phyloP scores from a whole-genome alignment of 2,113 vertebrate genomes.

The Hemicordylus capensis region DNA sequence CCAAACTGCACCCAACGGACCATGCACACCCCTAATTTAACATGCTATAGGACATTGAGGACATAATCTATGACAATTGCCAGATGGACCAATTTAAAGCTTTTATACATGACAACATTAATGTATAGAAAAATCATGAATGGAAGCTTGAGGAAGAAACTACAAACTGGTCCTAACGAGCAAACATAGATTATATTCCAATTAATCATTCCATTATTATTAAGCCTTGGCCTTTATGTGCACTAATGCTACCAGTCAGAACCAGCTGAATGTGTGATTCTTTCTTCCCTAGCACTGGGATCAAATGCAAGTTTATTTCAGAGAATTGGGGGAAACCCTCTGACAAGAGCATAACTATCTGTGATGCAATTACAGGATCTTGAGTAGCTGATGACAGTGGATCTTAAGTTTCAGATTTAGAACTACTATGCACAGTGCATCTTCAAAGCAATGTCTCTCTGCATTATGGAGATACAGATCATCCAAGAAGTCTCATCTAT shows the following conservation, averaged over 20 bases:
- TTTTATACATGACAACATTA: not conserved
- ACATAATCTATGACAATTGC: too few relatives aligned
- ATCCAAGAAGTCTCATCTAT: not conserved
- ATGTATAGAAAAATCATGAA: not conserved
- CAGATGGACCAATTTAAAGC: not conserved
- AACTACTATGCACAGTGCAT: not conserved
- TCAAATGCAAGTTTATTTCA: not conserved
- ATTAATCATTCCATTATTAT: too few relatives aligned
- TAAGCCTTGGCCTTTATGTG: not conserved
- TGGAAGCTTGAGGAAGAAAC: not conserved
- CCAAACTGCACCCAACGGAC: too few relatives aligned
- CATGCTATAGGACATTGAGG: too few relatives aligned
- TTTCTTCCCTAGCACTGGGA: not conserved
- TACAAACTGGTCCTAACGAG: too few relatives aligned
- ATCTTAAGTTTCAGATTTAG: not conserved
- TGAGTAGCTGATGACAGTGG: not conserved
- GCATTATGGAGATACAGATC: constrained; percentile 14
- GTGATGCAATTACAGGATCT: not conserved
- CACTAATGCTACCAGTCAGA: not conserved
- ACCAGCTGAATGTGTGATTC: not conserved
- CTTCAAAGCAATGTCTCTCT: not conserved
- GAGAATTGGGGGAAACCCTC: not conserved
- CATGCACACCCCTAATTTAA: too few relatives aligned
- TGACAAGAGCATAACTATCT: not conserved
- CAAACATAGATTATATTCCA: not conserved